Conservation (phyloP, 2,888 invertebrate genomes). For the Pheosia tremula region DNA sequence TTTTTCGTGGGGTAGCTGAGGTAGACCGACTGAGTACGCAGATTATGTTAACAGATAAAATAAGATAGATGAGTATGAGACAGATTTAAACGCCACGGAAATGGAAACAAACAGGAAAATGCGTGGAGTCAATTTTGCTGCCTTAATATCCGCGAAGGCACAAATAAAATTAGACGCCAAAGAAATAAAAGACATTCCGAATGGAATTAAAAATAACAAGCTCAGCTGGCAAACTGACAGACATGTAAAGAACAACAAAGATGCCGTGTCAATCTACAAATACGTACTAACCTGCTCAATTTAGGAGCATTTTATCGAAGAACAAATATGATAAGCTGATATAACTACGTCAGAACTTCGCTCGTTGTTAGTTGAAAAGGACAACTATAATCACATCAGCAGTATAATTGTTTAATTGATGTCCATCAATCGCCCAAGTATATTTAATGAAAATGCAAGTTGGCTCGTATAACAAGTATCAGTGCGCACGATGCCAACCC, state of each 20-base stretch:
- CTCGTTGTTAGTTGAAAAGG: too few relatives aligned
- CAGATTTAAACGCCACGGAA: neutral
- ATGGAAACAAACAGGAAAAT: neutral
- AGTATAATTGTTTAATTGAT: neutral
- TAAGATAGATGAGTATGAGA: neutral
- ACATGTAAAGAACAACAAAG: too few relatives aligned
- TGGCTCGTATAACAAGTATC: neutral
- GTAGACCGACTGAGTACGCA: neutral
- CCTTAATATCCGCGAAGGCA: neutral
- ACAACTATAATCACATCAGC: too few relatives aligned
- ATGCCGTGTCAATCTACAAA: too few relatives aligned
- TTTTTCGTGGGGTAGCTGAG: neutral
- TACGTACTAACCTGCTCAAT: too few relatives aligned
- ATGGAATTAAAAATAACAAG: too few relatives aligned
- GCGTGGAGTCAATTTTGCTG: neutral
- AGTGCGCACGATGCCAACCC: constrained; percentile 12
- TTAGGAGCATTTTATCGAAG: too few relatives aligned
- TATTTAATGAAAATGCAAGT: neutral
- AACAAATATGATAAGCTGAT: neutral
- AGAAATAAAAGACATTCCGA: too few relatives aligned
- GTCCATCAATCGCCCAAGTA: neutral
- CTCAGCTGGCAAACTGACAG: too few relatives aligned
- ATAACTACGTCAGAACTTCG: too few relatives aligned
- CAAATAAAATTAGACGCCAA: neutral
- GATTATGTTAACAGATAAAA: neutral